A percentile compares a stretch with the other conserved stretches of the same genome.
Conservation (phyloP, 30 jellyfish, hydroid and myxozoan species). For the Euphysa ruthae region DNA sequence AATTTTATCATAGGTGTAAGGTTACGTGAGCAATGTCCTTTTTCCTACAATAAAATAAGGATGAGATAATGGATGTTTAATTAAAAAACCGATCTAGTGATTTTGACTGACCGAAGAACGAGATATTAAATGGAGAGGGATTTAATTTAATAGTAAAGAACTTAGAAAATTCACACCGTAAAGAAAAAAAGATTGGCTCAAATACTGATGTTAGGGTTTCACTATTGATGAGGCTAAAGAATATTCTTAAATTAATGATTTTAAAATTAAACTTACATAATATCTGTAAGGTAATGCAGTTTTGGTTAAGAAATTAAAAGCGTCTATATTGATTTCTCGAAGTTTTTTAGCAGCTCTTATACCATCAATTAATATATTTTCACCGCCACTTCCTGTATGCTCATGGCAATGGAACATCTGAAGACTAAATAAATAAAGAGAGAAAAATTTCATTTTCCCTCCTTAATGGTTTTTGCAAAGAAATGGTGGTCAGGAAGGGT, state of each 20-base stretch:
- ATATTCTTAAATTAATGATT: no score
- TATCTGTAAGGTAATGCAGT: conserved; percentile 49
- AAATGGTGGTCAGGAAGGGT: no score
- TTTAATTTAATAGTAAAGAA: not conserved
- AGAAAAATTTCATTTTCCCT: not conserved
- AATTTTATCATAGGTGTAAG: conserved; percentile 37
- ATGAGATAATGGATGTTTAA: no score
- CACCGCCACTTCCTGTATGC: conserved; percentile 62
- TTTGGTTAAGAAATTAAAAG: conserved; percentile 47
- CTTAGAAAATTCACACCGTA: no score
- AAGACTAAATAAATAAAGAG: not conserved
- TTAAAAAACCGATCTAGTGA: no score
- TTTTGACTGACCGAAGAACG: no score
- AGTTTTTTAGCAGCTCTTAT: conserved; percentile 53
- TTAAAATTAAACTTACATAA: conserved; percentile 39
- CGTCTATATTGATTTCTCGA: conserved; percentile 34
- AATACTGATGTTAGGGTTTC: no score
- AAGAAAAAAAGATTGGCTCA: not conserved
- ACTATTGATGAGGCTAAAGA: no score
- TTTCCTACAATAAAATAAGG: conserved; percentile 15
- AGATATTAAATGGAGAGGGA: no score
- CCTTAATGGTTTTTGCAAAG: no score
- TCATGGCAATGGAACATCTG: conserved; percentile 14
- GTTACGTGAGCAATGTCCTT: conserved; percentile 14
- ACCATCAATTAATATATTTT: conserved; percentile 63